Conservation (phyloP, 2,113 vertebrate genomes). For the Xenopus borealis region DNA sequence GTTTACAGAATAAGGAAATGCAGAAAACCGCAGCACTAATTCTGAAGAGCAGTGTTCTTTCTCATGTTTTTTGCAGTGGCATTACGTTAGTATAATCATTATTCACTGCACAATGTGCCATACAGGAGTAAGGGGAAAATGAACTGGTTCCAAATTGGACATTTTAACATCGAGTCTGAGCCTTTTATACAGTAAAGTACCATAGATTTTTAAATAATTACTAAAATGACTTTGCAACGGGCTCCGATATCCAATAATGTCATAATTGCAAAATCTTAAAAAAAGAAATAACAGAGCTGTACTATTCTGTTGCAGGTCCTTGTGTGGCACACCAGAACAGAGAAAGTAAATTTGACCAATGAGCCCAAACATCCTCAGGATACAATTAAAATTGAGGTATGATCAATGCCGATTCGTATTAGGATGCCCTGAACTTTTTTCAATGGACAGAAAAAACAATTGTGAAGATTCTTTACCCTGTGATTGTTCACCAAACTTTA, state of each 20-base stretch:
- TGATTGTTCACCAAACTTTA: conserved; percentile 39
- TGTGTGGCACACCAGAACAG: conserved; percentile 97
- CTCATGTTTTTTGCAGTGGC: too few relatives aligned
- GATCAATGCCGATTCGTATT: conserved; percentile 7
- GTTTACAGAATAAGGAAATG: too few relatives aligned
- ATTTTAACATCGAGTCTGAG: not conserved
- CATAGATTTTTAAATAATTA: too few relatives aligned
- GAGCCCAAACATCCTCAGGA: conserved; percentile 90
- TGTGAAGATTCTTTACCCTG: conserved; percentile 19
- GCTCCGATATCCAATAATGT: not conserved
- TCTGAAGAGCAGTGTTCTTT: too few relatives aligned
- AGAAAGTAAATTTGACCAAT: conserved; percentile 89
- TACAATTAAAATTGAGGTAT: conserved; percentile 88
- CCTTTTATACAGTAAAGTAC: too few relatives aligned
- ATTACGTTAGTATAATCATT: too few relatives aligned
- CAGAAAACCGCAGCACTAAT: too few relatives aligned
- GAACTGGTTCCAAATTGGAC: not conserved
- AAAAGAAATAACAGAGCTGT: not conserved
- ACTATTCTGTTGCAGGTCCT: conserved; percentile 74
- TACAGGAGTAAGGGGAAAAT: not conserved
- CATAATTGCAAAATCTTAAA: not conserved
- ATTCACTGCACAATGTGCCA: not conserved
- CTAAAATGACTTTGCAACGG: too few relatives aligned
- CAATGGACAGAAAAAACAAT: conserved; percentile 45
- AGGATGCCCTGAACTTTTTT: not conserved